These are phyloP conservation scores for Turdus rufiventris DNA, from an alignment of 2,113 vertebrate genomes.

Conservation along the genomic window DNA sequence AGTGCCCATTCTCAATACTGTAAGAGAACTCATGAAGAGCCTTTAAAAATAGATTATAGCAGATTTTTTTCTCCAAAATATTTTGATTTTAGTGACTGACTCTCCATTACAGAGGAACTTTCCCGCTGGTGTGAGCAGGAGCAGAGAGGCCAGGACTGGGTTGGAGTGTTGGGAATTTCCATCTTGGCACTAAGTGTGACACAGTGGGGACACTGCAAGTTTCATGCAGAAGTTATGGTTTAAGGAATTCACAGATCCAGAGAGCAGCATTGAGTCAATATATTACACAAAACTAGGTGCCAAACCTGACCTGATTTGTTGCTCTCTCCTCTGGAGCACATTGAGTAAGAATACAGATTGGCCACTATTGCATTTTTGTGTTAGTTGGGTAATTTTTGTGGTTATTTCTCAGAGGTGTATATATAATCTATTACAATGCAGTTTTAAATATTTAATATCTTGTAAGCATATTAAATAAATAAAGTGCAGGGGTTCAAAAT, in stretches of 20 bases:
- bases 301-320: not conserved
- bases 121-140: not conserved
- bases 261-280: not conserved
- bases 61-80: not conserved
- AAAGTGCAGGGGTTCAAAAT: not conserved
- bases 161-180: not conserved
- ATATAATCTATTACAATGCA: not conserved
- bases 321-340: not conserved
- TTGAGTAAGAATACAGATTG: not conserved
- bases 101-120: not conserved
- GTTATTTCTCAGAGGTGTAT: not conserved
- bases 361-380: not conserved
- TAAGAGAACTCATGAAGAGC: not conserved
- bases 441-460: not conserved
- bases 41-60: not conserved
- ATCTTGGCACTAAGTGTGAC: not conserved
- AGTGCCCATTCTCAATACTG: not conserved
- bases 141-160: not conserved
- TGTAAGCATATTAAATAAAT: slow-evolving; percentile 1
- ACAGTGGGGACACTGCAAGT: not conserved
- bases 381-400: not conserved
- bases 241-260: not conserved
- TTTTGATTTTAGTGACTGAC: not conserved
- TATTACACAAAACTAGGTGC: not conserved
- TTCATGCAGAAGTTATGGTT: not conserved